Conservation (phyloP, 2,113 vertebrate genomes). For the Prietella phreatophila region DNA sequence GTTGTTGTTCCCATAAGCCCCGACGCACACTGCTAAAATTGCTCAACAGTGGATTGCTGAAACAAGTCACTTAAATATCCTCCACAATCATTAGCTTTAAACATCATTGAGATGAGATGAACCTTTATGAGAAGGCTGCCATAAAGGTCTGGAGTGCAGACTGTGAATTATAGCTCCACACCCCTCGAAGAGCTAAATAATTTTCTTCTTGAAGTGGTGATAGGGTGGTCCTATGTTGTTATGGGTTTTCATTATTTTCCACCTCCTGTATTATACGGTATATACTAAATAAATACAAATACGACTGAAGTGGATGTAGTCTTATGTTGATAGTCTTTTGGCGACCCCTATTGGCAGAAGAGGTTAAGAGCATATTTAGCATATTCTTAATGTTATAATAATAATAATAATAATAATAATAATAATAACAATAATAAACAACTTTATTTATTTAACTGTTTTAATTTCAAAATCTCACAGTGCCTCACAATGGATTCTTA, state of each 20-base stretch:
- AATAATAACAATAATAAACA: too few relatives aligned
- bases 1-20: not conserved
- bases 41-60: not conserved
- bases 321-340: not conserved
- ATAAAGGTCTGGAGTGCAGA: not conserved
- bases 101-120: too few relatives aligned
- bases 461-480: not conserved
- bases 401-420: too few relatives aligned
- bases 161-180: not conserved
- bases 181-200: too few relatives aligned
- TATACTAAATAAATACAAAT: not conserved
- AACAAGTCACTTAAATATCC: not conserved
- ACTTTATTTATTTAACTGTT: not conserved
- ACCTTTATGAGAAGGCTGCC: not conserved
- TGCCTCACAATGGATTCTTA: not conserved
- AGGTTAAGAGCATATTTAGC: not conserved
- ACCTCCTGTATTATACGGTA: not conserved
- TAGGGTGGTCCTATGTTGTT: not conserved
- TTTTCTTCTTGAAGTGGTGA: not conserved
- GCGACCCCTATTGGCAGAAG: not conserved
- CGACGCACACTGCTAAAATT: not conserved
- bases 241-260: not conserved
- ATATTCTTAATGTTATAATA: not conserved
- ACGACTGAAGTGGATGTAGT: not conserved
- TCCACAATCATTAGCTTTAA: not conserved